Conservation (phyloP, 2,888 invertebrate genomes). For the Macroteleia sp. region DNA sequence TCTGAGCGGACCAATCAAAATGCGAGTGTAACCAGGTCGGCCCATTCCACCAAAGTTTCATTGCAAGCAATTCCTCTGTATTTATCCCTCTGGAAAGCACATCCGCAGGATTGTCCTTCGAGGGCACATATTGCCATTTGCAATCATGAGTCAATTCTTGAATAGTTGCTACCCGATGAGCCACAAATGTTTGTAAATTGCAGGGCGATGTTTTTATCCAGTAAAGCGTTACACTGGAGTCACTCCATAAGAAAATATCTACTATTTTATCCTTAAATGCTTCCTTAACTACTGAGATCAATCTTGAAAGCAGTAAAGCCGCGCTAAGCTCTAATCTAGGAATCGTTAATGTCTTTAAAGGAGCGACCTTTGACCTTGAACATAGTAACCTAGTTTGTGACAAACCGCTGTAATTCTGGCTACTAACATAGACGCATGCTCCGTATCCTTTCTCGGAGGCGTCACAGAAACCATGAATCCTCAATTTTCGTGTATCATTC, state of each 20-base stretch:
- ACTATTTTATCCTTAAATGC: constrained; percentile 8
- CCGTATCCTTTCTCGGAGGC: constrained; percentile 66
- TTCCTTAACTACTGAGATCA: constrained; percentile 6
- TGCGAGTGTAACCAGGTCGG: background rate
- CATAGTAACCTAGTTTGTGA: constrained; percentile 29
- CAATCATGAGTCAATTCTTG: background rate
- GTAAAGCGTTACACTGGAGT: constrained; percentile 25
- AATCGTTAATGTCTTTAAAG: constrained; percentile 11
- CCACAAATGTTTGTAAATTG: constrained; percentile 9
- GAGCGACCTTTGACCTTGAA: constrained; percentile 51
- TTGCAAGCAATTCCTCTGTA: background rate
- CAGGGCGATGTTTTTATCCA: constrained; percentile 26
- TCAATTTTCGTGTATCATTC: background rate
- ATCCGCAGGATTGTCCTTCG: constrained; percentile 1
- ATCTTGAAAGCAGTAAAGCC: constrained; percentile 7
- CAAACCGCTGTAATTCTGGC: background rate
- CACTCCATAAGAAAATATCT: constrained; percentile 22
- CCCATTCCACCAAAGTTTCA: constrained; percentile 1
- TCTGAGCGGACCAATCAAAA: constrained; percentile 1
- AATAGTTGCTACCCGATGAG: constrained; percentile 5
- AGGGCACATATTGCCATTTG: constrained; percentile 13
- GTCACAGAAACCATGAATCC: constrained; percentile 66
- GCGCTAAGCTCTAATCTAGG: constrained; percentile 19
- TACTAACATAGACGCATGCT: constrained; percentile 64
- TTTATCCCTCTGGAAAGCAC: background rate